phyloP scores from a whole-genome alignment of 2,888 invertebrate species.

The Meghimatium bilineatum region DNA sequence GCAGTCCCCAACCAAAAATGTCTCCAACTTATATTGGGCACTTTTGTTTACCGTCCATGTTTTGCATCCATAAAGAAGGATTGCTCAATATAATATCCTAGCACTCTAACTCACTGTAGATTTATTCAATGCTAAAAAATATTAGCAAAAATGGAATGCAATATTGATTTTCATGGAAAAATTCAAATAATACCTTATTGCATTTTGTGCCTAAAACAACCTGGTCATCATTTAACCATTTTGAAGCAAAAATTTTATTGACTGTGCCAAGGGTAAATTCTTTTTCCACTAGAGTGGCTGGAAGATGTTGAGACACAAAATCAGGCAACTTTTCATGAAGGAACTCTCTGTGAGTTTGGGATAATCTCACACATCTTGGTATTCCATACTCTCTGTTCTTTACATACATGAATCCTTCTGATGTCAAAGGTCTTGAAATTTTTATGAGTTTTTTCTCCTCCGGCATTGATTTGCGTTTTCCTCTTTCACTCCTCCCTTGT shows the following conservation, averaged over 20 bases:
- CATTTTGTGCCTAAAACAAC: constrained; percentile 98
- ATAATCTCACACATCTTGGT: background rate
- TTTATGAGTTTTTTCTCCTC: constrained; percentile 5
- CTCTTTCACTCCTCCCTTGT: background rate
- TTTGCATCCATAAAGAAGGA: no score
- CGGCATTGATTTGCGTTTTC: background rate
- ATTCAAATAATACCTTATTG: constrained; percentile 84
- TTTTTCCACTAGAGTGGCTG: constrained; percentile 67
- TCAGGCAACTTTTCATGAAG: constrained; percentile 51
- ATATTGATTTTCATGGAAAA: background rate
- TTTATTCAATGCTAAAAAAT: no score
- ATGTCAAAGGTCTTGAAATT: constrained; percentile 24
- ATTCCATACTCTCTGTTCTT: constrained; percentile 44
- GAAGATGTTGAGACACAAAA: constrained; percentile 67
- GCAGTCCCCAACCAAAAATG: no score
- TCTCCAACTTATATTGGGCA: no score
- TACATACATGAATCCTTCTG: background rate
- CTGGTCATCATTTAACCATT: constrained; percentile 96
- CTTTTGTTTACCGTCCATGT: no score
- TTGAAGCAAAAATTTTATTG: constrained; percentile 88
- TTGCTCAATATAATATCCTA: no score
- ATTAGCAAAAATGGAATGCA: no score
- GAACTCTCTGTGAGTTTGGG: constrained; percentile 25
- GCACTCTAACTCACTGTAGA: no score
- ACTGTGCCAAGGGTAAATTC: constrained; percentile 70